Evolutionary conservation across 2,113 vertebrate genomes (phyloP).

Genomic region (Cathartes aura): DNA sequence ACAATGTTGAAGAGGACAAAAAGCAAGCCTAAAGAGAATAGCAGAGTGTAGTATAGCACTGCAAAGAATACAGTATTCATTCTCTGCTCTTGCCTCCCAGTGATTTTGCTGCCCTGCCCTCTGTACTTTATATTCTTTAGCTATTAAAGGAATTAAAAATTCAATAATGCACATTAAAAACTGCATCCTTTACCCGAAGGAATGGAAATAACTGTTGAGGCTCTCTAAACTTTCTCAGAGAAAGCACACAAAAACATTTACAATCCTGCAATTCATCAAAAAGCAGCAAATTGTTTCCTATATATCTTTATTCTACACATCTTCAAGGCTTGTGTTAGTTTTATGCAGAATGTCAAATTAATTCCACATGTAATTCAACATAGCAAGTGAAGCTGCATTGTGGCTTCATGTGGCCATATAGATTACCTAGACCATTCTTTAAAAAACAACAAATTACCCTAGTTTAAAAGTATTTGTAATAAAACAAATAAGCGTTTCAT

Average conservation of each 20-base stretch:
- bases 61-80: slow-evolving; percentile 50
- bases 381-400: slow-evolving; percentile 14
- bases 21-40: not conserved
- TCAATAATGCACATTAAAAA: slow-evolving; percentile 34
- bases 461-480: slow-evolving; percentile 59
- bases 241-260: slow-evolving; percentile 7
- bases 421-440: slow-evolving; percentile 53
- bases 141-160: slow-evolving; percentile 46
- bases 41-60: not conserved
- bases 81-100: not conserved
- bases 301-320: slow-evolving; percentile 21
- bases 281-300: slow-evolving; percentile 11
- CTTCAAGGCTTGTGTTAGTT: slow-evolving; percentile 20
- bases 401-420: not conserved
- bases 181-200: not conserved
- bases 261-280: slow-evolving; percentile 35
- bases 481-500: slow-evolving; percentile 61
- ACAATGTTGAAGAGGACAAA: not conserved
- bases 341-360: not conserved
- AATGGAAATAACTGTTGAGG: slow-evolving; percentile 23
- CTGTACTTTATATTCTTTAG: slow-evolving; percentile 29
- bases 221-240: not conserved
- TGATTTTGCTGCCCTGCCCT: slow-evolving; percentile 19
- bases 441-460: slow-evolving; percentile 52
- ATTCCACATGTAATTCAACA: slow-evolving; percentile 18